Percentiles rank a stretch among this genome's conserved stretches.
These are phyloP conservation scores for Epinotia demarniana DNA, from an alignment of 2,888 invertebrate genomes.

Conservation along the genomic window DNA sequence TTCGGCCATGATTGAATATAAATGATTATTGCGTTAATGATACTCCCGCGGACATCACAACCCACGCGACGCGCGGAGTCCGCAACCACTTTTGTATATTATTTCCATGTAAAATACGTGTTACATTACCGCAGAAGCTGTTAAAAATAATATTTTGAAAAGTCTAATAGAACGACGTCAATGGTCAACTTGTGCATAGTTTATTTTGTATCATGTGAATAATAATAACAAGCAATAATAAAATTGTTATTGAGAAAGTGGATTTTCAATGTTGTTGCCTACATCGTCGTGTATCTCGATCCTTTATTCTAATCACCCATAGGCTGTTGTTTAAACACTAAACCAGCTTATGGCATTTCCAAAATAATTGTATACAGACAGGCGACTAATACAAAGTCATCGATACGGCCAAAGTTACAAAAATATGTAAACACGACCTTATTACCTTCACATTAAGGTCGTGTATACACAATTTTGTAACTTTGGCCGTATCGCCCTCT, in stretches of 20 bases:
- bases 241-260: constrained; percentile 84
- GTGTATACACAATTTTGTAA: too few species aligned
- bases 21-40: constrained; percentile 62
- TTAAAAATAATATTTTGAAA: constrained; percentile 73
- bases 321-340: too few species aligned
- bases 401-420: too few species aligned
- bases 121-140: constrained; percentile 53
- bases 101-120: constrained; percentile 66
- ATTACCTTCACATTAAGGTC: too few species aligned
- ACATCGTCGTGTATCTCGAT: neutral
- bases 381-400: too few species aligned
- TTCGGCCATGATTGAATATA: constrained; percentile 68
- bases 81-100: constrained; percentile 66
- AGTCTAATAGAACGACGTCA: constrained; percentile 73
- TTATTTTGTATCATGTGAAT: constrained; percentile 89
- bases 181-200: constrained; percentile 86
- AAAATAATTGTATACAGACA: too few species aligned
- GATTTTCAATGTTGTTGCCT: constrained; percentile 50
- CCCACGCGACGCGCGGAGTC: constrained; percentile 56
- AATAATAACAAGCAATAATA: constrained; percentile 86
- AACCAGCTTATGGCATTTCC: too few species aligned
- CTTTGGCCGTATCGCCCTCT: too few species aligned
- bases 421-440: too few species aligned
- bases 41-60: constrained; percentile 70
- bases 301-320: neutral